phyloP scores from a whole-genome alignment of 2,113 vertebrate species.

The Odobenus rosmarus region DNA sequence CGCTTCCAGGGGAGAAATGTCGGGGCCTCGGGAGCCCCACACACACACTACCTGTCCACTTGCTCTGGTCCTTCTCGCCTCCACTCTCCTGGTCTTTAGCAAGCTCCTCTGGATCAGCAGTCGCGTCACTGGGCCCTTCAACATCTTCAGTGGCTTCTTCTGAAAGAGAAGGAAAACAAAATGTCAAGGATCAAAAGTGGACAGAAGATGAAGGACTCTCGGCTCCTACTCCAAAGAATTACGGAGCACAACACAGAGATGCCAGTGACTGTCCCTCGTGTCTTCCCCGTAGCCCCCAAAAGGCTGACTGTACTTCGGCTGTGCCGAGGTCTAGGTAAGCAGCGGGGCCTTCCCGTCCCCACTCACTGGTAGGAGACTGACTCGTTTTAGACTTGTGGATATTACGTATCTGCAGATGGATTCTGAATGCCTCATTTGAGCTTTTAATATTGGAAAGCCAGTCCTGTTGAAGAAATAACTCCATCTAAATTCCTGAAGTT shows the following conservation, averaged over 20 bases:
- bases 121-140: conserved; percentile 94
- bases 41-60: conserved; percentile 93
- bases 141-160: conserved; percentile 97
- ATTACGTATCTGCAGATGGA: not conserved
- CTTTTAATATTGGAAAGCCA: not conserved
- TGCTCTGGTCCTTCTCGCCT: conserved; percentile 95
- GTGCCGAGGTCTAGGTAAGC: accelerated
- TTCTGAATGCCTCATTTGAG: not conserved
- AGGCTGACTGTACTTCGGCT: accelerated
- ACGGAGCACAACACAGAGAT: not conserved
- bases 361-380: not conserved
- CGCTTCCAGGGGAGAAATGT: accelerated
- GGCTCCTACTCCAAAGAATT: not conserved
- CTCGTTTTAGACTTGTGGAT: too few relatives aligned
- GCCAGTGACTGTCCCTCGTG: not conserved
- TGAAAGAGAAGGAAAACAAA: conserved; percentile 87
- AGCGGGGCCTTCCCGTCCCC: not conserved
- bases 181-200: not conserved
- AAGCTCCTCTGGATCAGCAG: conserved; percentile 95
- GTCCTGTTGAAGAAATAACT: not conserved
- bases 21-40: accelerated
- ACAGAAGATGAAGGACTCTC: not conserved
- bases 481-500: not conserved
- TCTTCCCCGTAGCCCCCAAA: not conserved
- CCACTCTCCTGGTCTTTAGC: conserved; percentile 95